Conservation (phyloP, 2,113 vertebrate genomes). For the Xiphophorus maculatus region DNA sequence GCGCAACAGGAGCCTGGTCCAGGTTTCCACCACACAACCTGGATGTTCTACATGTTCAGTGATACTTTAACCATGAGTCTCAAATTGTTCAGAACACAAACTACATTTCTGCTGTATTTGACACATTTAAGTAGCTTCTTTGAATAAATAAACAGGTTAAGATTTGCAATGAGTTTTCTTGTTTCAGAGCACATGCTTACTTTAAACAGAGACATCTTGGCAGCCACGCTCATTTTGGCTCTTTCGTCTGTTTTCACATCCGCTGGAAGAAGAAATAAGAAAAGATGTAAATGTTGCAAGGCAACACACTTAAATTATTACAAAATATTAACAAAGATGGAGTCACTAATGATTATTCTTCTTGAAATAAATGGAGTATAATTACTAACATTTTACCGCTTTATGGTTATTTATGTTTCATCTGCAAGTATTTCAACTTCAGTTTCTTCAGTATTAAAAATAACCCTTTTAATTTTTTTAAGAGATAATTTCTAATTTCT, state of each 20-base stretch:
- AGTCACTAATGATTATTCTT: not conserved
- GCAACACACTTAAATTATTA: not conserved
- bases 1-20: not conserved
- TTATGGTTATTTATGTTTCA: not conserved
- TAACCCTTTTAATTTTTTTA: not conserved
- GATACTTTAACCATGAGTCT: too few species aligned
- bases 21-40: not conserved
- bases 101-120: not conserved
- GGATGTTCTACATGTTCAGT: not conserved
- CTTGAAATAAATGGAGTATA: too few species aligned
- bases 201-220: conserved; percentile 87
- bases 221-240: conserved; percentile 83
- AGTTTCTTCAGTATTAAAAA: not conserved
- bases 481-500: too few species aligned
- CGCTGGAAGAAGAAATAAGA: conserved; percentile 43
- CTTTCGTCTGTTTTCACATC: conserved; percentile 81
- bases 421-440: not conserved
- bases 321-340: not conserved
- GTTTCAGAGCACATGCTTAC: conserved; percentile 62
- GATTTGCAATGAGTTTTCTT: conserved; percentile 2
- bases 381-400: not conserved
- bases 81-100: too few species aligned
- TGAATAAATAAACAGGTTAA: conserved; percentile 10
- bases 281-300: not conserved
- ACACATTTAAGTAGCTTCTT: not conserved